Percentiles rank a stretch among this genome's conserved stretches.
Evolutionary conservation across 2,888 invertebrate species (phyloP).

Genomic region (Dastarcus helophoroides): DNA sequence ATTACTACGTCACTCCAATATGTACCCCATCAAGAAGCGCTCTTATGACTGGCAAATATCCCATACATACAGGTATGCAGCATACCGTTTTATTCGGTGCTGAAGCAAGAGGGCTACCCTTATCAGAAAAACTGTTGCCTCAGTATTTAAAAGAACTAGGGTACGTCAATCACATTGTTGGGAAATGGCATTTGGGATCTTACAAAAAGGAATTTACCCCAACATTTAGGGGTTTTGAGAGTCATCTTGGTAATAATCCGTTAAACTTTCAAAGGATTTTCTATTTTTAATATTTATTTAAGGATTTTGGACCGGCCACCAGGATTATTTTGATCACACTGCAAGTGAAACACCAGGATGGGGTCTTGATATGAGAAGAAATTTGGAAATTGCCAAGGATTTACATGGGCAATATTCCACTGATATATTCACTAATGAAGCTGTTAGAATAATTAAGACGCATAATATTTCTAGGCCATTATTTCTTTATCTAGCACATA

Average conservation of each 20-base stretch:
- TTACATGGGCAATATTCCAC: constrained; percentile 59
- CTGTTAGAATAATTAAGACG: constrained; percentile 36
- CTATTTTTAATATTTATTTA: no score
- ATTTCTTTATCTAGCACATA: constrained; percentile 79
- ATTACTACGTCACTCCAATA: constrained; percentile 82
- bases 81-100: constrained; percentile 63
- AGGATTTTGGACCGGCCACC: constrained; percentile 78
- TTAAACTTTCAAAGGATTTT: constrained; percentile 2
- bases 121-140: constrained; percentile 70
- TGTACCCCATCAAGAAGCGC: constrained; percentile 86
- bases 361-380: constrained; percentile 57
- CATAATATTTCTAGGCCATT: constrained; percentile 51
- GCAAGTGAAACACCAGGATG: constrained; percentile 53
- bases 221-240: constrained; percentile 55
- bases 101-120: constrained; percentile 72
- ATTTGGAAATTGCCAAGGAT: constrained; percentile 60
- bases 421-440: constrained; percentile 41
- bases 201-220: constrained; percentile 56
- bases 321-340: constrained; percentile 84
- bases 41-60: constrained; percentile 84
- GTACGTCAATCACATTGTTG: constrained; percentile 71
- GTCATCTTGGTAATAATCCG: constrained; percentile 53
- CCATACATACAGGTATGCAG: constrained; percentile 80
- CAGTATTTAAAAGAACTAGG: constrained; percentile 70
- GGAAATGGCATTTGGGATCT: constrained; percentile 87